These are phyloP conservation scores for Periphyllus acericola DNA, from an alignment of 2,888 invertebrate genomes.

Conservation along the genomic window DNA sequence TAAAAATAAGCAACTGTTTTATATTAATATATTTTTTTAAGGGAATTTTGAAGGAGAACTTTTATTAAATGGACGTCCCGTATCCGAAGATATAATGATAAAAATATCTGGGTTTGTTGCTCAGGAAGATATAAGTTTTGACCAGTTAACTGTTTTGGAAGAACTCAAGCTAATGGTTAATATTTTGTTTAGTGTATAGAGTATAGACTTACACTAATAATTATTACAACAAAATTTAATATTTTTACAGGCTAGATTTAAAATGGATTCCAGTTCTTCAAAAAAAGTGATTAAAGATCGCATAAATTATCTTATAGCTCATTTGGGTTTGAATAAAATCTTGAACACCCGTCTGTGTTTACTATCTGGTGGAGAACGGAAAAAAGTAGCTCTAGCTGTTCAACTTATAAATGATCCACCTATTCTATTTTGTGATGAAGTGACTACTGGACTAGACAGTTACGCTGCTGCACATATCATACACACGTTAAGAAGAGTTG, in stretches of 20 bases:
- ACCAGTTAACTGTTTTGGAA: conserved; percentile 82
- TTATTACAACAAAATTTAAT: not conserved
- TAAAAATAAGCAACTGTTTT: not conserved
- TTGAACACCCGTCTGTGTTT: conserved; percentile 77
- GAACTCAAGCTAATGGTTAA: conserved; percentile 87
- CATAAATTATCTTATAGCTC: conserved; percentile 68
- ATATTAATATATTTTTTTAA: conserved; percentile 63
- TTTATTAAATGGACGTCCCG: conserved; percentile 76
- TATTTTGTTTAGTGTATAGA: conserved; percentile 64
- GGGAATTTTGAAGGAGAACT: conserved; percentile 76
- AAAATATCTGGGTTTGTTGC: conserved; percentile 86
- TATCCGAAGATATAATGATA: conserved; percentile 75
- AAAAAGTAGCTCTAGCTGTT: conserved; percentile 85
- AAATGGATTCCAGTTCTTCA: conserved; percentile 73
- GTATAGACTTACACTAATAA: not conserved
- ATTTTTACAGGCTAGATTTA: conserved; percentile 75
- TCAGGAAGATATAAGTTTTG: conserved; percentile 84
- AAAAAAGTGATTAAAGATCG: conserved; percentile 28
- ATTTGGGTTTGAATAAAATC: conserved; percentile 80
- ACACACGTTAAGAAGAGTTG: conserved; percentile 74
- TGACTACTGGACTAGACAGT: conserved; percentile 91
- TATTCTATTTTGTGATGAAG: conserved; percentile 92
- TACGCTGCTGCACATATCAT: conserved; percentile 86
- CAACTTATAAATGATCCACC: conserved; percentile 90
- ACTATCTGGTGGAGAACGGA: conserved; percentile 90